Evolutionary conservation across 2,113 vertebrate genomes (phyloP).

Genomic region (Perca schrenkii): DNA sequence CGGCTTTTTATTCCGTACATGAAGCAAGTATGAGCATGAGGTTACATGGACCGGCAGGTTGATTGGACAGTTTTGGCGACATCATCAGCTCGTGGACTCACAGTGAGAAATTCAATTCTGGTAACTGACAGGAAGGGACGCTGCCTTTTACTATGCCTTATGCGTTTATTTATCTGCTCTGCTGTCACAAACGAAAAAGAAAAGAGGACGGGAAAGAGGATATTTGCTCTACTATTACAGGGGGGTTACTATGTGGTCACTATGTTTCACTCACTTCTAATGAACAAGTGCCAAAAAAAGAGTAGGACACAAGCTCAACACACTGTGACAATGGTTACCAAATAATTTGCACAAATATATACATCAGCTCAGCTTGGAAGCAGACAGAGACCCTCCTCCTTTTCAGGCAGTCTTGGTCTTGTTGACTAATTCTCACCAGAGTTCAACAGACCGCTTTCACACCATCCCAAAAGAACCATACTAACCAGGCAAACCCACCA

Average conservation of each 20-base stretch:
- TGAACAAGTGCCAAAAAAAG: neutral
- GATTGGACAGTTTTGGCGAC: too few relatives aligned
- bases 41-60: too few relatives aligned
- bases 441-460: conserved; percentile 1
- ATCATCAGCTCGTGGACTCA: too few relatives aligned
- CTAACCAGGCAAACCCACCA: neutral
- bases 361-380: too few relatives aligned
- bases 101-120: too few relatives aligned
- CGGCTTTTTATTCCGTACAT: too few relatives aligned
- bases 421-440: neutral
- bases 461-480: neutral
- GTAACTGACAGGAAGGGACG: too few relatives aligned
- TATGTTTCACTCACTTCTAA: conserved; percentile 1
- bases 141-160: too few relatives aligned
- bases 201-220: neutral
- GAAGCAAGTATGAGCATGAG: too few relatives aligned
- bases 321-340: too few relatives aligned
- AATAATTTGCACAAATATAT: too few relatives aligned
- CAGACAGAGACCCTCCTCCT: neutral
- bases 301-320: neutral
- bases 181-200: neutral
- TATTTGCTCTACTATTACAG: neutral
- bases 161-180: neutral
- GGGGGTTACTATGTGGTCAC: neutral
- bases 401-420: neutral